Conservation (phyloP, 2,113 vertebrate genomes). For the Nannobrachium achirus region DNA sequence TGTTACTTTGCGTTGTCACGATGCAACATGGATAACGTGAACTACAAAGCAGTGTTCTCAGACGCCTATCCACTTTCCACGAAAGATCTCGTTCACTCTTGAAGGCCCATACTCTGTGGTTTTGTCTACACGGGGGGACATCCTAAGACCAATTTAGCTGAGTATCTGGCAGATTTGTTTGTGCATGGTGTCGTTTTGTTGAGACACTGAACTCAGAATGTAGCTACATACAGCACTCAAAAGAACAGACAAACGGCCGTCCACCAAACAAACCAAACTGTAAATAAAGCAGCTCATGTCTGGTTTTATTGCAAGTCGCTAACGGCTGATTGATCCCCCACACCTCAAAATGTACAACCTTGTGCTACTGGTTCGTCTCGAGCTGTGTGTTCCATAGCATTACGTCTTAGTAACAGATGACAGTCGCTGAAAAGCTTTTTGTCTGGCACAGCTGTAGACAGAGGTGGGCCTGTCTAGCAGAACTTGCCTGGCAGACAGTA, state of each 20-base stretch:
- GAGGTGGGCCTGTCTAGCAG: conserved; percentile 64
- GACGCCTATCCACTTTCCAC: neutral
- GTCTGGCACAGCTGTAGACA: conserved; percentile 63
- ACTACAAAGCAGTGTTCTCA: neutral
- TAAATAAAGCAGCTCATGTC: neutral
- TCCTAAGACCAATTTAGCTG: too few relatives aligned
- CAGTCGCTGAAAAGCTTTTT: conserved; percentile 69
- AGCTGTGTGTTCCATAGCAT: conserved; percentile 32
- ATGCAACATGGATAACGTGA: neutral
- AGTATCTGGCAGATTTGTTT: too few relatives aligned
- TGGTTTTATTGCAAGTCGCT: conserved; percentile 36
- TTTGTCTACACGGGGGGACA: neutral
- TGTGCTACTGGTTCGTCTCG: conserved; percentile 59
- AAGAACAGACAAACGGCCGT: too few relatives aligned
- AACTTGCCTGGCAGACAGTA: conserved; percentile 67
- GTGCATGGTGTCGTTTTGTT: too few relatives aligned
- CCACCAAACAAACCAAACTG: too few relatives aligned
- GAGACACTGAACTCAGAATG: too few relatives aligned
- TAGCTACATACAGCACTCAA: too few relatives aligned
- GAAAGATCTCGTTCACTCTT: neutral
- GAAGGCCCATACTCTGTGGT: neutral
- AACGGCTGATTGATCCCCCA: conserved; percentile 51
- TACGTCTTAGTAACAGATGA: conserved; percentile 56
- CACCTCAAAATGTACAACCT: conserved; percentile 58
- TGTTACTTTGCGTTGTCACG: neutral